Evolutionary conservation across 2,113 vertebrate species (phyloP).

Genomic region (Propithecus coquereli): DNA sequence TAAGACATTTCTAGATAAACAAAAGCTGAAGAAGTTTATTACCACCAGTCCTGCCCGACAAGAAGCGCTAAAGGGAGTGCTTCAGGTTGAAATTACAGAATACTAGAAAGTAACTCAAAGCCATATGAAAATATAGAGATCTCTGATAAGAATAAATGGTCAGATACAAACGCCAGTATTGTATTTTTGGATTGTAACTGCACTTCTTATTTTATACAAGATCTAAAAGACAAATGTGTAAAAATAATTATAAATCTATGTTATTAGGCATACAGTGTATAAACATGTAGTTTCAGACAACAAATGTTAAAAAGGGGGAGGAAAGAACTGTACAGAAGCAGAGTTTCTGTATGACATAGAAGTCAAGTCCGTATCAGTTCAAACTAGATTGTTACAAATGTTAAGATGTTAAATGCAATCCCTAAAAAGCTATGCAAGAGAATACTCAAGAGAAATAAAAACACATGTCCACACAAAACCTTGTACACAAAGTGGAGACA

Average conservation of each 20-base stretch:
- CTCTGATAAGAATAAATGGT: background rate
- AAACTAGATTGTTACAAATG: background rate
- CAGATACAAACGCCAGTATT: background rate
- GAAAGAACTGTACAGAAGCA: background rate
- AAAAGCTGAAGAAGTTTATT: too few relatives aligned
- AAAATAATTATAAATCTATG: background rate
- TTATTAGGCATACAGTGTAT: background rate
- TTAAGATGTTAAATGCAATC: background rate
- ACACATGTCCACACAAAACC: background rate
- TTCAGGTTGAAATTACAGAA: too few relatives aligned
- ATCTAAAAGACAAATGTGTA: background rate
- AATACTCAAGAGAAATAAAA: background rate
- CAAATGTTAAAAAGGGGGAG: background rate
- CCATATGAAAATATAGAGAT: background rate
- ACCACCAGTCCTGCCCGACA: too few relatives aligned
- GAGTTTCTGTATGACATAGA: background rate
- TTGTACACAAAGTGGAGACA: background rate
- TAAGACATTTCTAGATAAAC: too few relatives aligned
- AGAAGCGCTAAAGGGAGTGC: too few relatives aligned
- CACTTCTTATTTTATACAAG: background rate
- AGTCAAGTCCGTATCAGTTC: background rate
- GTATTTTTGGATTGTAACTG: background rate
- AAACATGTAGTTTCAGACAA: background rate
- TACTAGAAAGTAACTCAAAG: too few relatives aligned
- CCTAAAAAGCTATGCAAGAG: background rate